These are phyloP conservation scores for Dromiciops gliroides DNA, from an alignment of 2,113 vertebrate species.

Conservation along the genomic window DNA sequence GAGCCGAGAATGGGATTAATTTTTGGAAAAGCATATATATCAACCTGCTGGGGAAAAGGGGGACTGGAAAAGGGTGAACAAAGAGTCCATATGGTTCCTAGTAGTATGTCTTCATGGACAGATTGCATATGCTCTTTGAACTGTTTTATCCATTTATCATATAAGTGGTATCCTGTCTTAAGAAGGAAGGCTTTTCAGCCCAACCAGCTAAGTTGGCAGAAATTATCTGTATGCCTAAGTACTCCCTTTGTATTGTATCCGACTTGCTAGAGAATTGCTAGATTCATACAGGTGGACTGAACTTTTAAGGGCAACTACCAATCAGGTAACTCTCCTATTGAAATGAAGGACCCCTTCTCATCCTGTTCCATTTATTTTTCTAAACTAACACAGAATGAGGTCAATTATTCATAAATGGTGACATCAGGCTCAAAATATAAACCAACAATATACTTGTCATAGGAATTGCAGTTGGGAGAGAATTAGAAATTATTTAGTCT, in stretches of 20 bases:
- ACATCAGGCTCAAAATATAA: background rate
- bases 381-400: background rate
- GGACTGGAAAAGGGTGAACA: conserved; percentile 14
- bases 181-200: background rate
- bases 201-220: background rate
- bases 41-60: background rate
- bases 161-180: background rate
- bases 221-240: background rate
- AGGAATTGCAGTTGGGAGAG: background rate
- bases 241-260: background rate
- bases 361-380: background rate
- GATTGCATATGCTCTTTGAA: background rate
- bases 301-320: background rate
- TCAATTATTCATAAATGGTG: background rate
- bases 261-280: background rate
- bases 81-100: conserved; percentile 9
- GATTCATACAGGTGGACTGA: background rate
- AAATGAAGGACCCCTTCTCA: background rate
- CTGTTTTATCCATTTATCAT: background rate
- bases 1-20: background rate
- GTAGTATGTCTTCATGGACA: background rate
- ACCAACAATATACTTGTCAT: background rate
- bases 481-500: background rate
- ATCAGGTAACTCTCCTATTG: background rate
- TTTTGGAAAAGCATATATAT: background rate